Percentiles rank a stretch among this genome's conserved stretches.
Evolutionary conservation across 64 coral and sea anemone genomes (phyloP).

Genomic region (Montipora sp.): DNA sequence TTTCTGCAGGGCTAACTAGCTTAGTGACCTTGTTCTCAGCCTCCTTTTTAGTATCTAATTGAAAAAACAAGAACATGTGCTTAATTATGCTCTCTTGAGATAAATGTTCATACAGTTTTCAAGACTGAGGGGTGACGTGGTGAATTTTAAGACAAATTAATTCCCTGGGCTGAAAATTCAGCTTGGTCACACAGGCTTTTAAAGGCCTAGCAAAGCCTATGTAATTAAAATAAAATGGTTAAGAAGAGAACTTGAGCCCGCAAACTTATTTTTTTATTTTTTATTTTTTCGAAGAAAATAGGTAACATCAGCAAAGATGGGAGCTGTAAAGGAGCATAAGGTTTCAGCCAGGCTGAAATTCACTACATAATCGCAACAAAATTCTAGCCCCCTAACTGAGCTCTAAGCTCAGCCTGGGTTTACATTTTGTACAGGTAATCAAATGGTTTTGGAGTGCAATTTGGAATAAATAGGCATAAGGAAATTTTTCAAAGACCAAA

Average conservation of each 20-base stretch:
- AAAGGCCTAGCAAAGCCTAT: neutral
- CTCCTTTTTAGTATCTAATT: constrained; percentile 34
- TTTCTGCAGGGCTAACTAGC: constrained; percentile 15
- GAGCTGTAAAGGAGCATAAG: neutral
- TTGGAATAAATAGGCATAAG: neutral
- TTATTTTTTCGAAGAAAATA: neutral
- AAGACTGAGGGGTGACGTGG: neutral
- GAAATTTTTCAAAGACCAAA: neutral
- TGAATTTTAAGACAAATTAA: neutral
- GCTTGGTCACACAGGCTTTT: neutral
- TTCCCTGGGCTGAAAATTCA: neutral
- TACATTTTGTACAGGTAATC: neutral
- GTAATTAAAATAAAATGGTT: neutral
- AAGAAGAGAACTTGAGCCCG: neutral
- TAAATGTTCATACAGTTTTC: neutral
- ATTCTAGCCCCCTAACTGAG: neutral
- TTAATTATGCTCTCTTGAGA: constrained; percentile 3
- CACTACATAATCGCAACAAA: neutral
- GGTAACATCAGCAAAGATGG: neutral
- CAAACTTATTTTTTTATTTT: neutral
- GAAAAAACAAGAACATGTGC: constrained; percentile 11
- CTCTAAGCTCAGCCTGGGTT: neutral
- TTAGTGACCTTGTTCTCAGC: constrained; percentile 39
- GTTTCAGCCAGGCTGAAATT: neutral
- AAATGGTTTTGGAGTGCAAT: neutral